Evolutionary conservation across 2,113 vertebrate genomes (phyloP).

Genomic region (Sinocyclocheilus anophthalmus): DNA sequence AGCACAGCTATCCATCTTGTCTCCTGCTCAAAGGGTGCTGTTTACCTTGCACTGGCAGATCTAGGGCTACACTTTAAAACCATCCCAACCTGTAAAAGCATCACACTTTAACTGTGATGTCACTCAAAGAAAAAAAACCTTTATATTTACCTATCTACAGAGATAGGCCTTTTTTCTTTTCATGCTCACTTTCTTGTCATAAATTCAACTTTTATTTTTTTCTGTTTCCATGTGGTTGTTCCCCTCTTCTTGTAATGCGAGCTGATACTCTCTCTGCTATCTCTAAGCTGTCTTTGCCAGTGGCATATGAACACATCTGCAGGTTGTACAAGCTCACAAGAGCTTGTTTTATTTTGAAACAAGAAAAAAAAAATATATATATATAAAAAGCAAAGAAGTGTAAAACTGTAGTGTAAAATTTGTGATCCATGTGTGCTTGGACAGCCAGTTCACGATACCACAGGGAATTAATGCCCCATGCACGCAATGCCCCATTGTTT

Average conservation of each 20-base stretch:
- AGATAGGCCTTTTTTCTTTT: background rate
- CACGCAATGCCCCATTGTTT: conserved; percentile 18
- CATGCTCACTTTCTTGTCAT: conserved; percentile 29
- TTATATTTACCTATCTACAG: conserved; percentile 52
- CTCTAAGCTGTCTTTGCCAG: background rate
- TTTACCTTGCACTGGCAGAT: conserved; percentile 58
- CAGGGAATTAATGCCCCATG: background rate
- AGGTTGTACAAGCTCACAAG: conserved; percentile 10
- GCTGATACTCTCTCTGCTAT: conserved; percentile 27
- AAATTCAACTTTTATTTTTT: conserved; percentile 32
- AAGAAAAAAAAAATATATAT: background rate
- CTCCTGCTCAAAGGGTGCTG: conserved; percentile 43
- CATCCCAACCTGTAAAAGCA: conserved; percentile 57
- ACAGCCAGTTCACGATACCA: background rate
- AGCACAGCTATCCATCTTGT: conserved; percentile 61
- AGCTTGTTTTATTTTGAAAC: conserved; percentile 8
- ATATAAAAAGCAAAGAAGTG: conserved; percentile 14
- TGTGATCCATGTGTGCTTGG: conserved; percentile 19
- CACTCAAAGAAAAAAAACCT: conserved; percentile 24
- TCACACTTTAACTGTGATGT: conserved; percentile 53
- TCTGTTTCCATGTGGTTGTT: conserved; percentile 4
- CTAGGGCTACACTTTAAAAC: conserved; percentile 57
- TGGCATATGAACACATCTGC: conserved; percentile 34
- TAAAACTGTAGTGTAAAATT: conserved; percentile 33
- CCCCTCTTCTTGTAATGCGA: conserved; percentile 6